Evolutionary conservation across 2,888 invertebrate genomes (phyloP).

Genomic region (Cataglyphis albicans): DNA sequence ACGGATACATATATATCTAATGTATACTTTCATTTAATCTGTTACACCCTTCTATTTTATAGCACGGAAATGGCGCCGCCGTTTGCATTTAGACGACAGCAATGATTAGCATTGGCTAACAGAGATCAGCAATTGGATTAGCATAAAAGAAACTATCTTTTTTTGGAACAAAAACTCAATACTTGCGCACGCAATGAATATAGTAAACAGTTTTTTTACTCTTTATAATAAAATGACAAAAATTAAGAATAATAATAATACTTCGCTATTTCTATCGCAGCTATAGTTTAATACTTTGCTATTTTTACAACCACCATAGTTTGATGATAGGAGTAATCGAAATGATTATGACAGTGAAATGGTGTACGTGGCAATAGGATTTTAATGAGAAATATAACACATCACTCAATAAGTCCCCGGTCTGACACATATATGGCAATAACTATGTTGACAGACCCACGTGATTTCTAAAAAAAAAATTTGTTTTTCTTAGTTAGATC

Average conservation of each 20-base stretch:
- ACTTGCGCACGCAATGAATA: not conserved
- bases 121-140: conserved; percentile 11
- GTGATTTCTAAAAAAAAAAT: too few relatives aligned
- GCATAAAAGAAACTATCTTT: not conserved
- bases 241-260: not conserved
- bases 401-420: too few relatives aligned
- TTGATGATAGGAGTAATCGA: not conserved
- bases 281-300: not conserved
- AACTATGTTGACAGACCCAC: too few relatives aligned
- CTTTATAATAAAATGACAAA: not conserved
- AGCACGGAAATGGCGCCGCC: not conserved
- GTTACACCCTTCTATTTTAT: not conserved
- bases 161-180: not conserved
- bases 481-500: too few relatives aligned
- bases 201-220: not conserved
- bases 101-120: conserved; percentile 18
- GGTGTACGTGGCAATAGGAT: not conserved
- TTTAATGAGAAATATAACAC: not conserved
- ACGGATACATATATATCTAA: not conserved
- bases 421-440: too few relatives aligned
- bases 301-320: not conserved
- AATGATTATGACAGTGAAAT: not conserved
- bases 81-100: conserved; percentile 29
- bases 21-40: not conserved
- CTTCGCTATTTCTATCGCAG: not conserved